Evolutionary conservation across 1,140 invertebrate species (phyloP).

Genomic region (Schlechtendalia chinensis): DNA sequence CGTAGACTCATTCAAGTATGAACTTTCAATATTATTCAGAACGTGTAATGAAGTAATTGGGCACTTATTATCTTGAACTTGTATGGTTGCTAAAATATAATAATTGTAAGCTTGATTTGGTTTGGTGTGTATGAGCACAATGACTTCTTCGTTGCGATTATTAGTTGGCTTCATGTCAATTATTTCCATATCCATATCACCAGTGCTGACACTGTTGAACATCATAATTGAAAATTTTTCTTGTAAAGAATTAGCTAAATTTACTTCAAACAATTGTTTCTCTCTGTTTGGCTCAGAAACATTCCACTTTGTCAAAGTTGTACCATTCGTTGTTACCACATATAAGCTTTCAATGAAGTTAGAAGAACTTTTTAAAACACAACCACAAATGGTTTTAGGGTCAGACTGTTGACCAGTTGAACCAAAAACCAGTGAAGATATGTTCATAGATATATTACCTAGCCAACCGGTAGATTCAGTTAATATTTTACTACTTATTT

Average conservation of each 20-base stretch:
- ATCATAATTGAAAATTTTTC: conserved; percentile 48
- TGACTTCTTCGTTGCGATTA: conserved; percentile 38
- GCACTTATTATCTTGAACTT: conserved; percentile 41
- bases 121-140: conserved; percentile 34
- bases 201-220: conserved; percentile 44
- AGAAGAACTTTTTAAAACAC: conserved; percentile 34
- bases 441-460: conserved; percentile 42
- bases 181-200: conserved; percentile 47
- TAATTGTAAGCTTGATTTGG: conserved; percentile 41
- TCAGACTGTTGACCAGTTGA: conserved; percentile 33
- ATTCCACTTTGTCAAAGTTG: conserved; percentile 42
- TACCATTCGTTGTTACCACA: conserved; percentile 35
- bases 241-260: conserved; percentile 36
- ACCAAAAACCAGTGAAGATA: conserved; percentile 44
- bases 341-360: conserved; percentile 16
- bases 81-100: conserved; percentile 41
- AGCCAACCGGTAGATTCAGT: conserved; percentile 45
- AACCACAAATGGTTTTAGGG: conserved; percentile 39
- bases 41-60: conserved; percentile 35
- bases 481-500: conserved; percentile 51
- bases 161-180: conserved; percentile 42
- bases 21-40: conserved; percentile 40
- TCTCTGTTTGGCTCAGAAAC: conserved; percentile 32
- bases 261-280: conserved; percentile 46
- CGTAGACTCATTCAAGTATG: conserved; percentile 34